phyloP scores from a whole-genome alignment of 2,113 vertebrate species.

The Morone chrysops region DNA sequence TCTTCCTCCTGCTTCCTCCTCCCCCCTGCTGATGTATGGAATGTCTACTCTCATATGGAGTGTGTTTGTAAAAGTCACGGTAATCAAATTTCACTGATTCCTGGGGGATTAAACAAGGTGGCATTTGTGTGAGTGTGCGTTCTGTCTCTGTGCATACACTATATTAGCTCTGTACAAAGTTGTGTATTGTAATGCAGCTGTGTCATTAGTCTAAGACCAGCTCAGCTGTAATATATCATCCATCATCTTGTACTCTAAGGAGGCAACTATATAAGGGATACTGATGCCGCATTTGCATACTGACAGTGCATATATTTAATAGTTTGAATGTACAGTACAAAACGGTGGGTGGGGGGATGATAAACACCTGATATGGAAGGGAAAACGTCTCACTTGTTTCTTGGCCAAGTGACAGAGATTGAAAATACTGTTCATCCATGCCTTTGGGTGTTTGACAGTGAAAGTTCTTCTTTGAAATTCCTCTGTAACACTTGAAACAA shows the following conservation, averaged over 20 bases:
- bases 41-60: slow-evolving; percentile 78
- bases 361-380: slow-evolving; percentile 39
- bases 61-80: slow-evolving; percentile 81
- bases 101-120: slow-evolving; percentile 76
- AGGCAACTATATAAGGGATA: slow-evolving; percentile 63
- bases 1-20: slow-evolving; percentile 48
- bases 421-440: slow-evolving; percentile 24
- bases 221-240: slow-evolving; percentile 77
- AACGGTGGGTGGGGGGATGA: slow-evolving; percentile 19
- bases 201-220: slow-evolving; percentile 77
- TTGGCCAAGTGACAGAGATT: slow-evolving; percentile 33
- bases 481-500: slow-evolving; percentile 24
- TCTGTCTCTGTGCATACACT: slow-evolving; percentile 57
- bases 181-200: slow-evolving; percentile 74
- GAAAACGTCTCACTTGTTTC: slow-evolving; percentile 23
- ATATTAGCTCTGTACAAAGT: slow-evolving; percentile 68
- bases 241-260: slow-evolving; percentile 75
- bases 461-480: slow-evolving; percentile 19
- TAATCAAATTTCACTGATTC: slow-evolving; percentile 82
- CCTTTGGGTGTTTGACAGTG: slow-evolving; percentile 23
- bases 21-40: slow-evolving; percentile 77
- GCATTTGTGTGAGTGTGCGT: slow-evolving; percentile 56
- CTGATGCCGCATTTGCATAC: slow-evolving; percentile 72
- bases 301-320: slow-evolving; percentile 62
- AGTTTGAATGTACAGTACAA: slow-evolving; percentile 54